Conservation (phyloP, 1,140 invertebrate genomes). For the Colletes latitarsis region DNA sequence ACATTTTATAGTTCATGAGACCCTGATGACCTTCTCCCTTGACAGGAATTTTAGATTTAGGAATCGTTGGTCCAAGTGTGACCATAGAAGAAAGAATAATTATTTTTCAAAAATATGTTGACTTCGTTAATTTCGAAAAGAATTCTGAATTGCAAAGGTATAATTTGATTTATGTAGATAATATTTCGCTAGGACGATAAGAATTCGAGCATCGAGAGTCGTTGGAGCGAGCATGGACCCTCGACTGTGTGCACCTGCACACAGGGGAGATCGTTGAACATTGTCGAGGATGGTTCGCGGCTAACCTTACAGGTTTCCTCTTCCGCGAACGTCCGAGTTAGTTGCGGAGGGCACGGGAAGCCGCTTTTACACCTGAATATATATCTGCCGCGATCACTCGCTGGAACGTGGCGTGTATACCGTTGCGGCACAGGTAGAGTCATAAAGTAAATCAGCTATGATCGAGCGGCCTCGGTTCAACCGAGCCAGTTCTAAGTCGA, state of each 20-base stretch:
- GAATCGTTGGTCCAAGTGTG: too few relatives aligned
- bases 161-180: too few relatives aligned
- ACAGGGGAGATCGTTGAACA: constrained; percentile 27
- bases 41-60: too few relatives aligned
- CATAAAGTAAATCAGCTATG: constrained; percentile 65
- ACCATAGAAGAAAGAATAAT: too few relatives aligned
- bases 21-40: too few relatives aligned
- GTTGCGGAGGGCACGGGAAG: constrained; percentile 31
- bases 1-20: too few relatives aligned
- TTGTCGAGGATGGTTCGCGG: constrained; percentile 34
- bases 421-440: constrained; percentile 45
- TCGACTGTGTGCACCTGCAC: constrained; percentile 40
- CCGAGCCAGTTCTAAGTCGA: constrained; percentile 51
- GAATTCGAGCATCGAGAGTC: not conserved
- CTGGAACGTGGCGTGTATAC: constrained; percentile 42
- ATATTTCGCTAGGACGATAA: too few relatives aligned
- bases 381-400: constrained; percentile 55
- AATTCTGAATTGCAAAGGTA: too few relatives aligned
- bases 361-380: constrained; percentile 55
- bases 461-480: constrained; percentile 38
- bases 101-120: too few relatives aligned
- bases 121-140: too few relatives aligned
- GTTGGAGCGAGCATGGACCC: not conserved
- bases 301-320: constrained; percentile 56
- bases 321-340: constrained; percentile 53